Evolutionary conservation across 1,140 invertebrate species (phyloP).

Genomic region (Hypsibius dujardini): DNA sequence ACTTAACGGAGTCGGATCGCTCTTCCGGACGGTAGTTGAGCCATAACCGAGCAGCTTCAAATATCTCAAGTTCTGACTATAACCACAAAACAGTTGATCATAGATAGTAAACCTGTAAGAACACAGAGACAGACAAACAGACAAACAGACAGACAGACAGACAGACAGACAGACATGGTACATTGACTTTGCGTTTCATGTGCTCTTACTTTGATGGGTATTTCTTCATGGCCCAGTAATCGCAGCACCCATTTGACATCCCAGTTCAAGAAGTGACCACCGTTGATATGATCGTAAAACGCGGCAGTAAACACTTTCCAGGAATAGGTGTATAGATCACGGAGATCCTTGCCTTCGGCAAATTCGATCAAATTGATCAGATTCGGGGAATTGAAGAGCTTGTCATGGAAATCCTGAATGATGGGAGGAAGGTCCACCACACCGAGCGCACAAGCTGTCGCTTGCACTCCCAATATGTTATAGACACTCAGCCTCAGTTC

Average conservation of each 20-base stretch:
- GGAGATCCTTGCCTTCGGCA: not conserved
- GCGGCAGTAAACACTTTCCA: conserved; percentile 4
- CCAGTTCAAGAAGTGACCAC: not conserved
- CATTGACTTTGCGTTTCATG: no score
- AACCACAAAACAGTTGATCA: not conserved
- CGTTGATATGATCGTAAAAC: conserved; percentile 6
- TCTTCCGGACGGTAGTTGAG: conserved; percentile 4
- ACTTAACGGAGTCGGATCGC: not conserved
- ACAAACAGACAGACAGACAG: no score
- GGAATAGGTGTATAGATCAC: not conserved
- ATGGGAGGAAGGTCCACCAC: conserved; percentile 4
- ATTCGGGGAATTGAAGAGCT: conserved; percentile 5
- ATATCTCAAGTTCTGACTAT: not conserved
- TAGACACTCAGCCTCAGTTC: conserved; percentile 5
- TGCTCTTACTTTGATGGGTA: not conserved
- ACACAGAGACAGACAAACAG: no score
- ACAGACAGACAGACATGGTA: no score
- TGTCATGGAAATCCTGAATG: conserved; percentile 1
- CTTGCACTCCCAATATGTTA: not conserved
- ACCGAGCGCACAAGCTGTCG: not conserved
- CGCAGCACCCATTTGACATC: not conserved
- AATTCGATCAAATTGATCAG: conserved; percentile 6
- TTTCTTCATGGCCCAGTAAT: not conserved
- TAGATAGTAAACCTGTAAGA: no score
- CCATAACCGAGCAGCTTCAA: not conserved